Base-by-base conservation (phyloP, 2,888 invertebrate species). In the Sacculina carcini region DNA sequence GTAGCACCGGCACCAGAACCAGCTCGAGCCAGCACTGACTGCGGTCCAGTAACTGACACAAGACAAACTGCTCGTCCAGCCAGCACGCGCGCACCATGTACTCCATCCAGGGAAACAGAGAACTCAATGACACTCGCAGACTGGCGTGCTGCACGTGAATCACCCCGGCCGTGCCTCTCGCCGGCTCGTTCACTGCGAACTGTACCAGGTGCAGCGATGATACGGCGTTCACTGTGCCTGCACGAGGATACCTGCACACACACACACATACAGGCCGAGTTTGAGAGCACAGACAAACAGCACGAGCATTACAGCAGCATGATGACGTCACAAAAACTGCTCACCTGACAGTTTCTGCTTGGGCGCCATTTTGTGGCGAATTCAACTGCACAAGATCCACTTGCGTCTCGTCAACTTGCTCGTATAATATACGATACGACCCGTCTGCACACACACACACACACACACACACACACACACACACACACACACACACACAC, bases 71-170 rank as follows among this genome's bases (percentile, higher is more conserved):
- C 5, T 44, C 9, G 28, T 44, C 42, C 23, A 44, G 85, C 94
- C 96, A 98, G 0, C 92, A 94, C 14, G 83, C 85, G 57, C 96
- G 69, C 0, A 90, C 85, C 56, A 98, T 71, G 66, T 98, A 98
- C 63, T 98, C 96, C 69, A 83, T 77, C 83, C 86, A 86, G 0
- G 87, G 83, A 64, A 89, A 89, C 54, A 83, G 72, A 51, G 77
- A 75, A 46, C 76, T 72, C n/a, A 87, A 65, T 0, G 82, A 76
- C 61, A 78, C 78, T 46, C 76, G 73, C 56, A 86, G 67, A 59
- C 57, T 56, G 19, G 51, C 44, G 2, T 51, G 52, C 7, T 53
- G 51, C 42, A 78, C 73, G 67, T 77, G 77, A 60, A 77, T 73
- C 51, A 83, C 72, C 58, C 85, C 79, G 1, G 73, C 72, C 52